Evolutionary conservation across 2,113 vertebrate species (phyloP).

Genomic region (Xiphorhynchus elegans): DNA sequence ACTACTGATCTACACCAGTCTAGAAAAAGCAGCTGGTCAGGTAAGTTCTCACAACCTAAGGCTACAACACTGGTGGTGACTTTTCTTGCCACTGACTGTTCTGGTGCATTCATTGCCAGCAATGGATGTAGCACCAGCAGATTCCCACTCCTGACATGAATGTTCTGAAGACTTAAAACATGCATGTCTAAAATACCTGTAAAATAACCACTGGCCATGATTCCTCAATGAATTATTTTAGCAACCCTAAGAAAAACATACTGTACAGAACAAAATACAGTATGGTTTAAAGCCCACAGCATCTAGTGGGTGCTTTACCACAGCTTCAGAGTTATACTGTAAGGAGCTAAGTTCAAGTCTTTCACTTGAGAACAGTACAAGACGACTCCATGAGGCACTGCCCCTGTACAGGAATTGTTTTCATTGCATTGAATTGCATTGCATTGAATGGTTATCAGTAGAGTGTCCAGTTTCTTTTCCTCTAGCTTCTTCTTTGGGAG

Average conservation of each 20-base stretch:
- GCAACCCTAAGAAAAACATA: constrained; percentile 66
- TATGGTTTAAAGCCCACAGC: constrained; percentile 68
- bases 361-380: constrained; percentile 76
- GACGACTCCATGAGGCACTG: constrained; percentile 79
- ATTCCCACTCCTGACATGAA: constrained; percentile 32
- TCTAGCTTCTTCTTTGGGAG: constrained; percentile 60
- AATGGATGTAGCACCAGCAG: constrained; percentile 67
- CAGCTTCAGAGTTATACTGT: constrained; percentile 77
- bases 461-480: constrained; percentile 78
- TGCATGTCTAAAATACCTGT: constrained; percentile 50
- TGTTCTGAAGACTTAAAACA: constrained; percentile 10
- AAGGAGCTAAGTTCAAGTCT: constrained; percentile 87
- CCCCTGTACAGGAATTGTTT: constrained; percentile 81
- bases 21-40: background rate
- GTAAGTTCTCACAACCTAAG: background rate
- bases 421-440: constrained; percentile 94
- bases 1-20: background rate
- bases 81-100: constrained; percentile 56
- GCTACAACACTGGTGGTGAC: constrained; percentile 1
- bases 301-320: constrained; percentile 70
- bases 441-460: constrained; percentile 90
- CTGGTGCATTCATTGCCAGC: constrained; percentile 73
- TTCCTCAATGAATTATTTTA: constrained; percentile 63
- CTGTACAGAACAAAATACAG: constrained; percentile 53
- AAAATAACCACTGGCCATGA: constrained; percentile 78